Conservation (phyloP, 2,113 vertebrate species). For the Leucosticte australis region DNA sequence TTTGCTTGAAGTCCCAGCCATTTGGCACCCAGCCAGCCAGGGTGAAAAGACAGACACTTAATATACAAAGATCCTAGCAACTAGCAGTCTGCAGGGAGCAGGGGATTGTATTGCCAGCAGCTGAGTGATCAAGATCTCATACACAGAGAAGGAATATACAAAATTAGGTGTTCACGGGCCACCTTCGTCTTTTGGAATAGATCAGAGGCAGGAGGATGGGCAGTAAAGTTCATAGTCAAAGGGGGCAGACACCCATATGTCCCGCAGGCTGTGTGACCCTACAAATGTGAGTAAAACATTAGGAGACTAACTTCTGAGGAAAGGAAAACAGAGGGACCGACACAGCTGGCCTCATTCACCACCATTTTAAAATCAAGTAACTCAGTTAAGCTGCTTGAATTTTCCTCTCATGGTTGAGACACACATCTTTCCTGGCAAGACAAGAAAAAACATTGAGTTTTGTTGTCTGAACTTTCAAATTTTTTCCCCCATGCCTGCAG, state of each 20-base stretch:
- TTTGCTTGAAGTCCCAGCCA: not conserved
- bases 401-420: not conserved
- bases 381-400: not conserved
- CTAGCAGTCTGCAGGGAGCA: not conserved
- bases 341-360: not conserved
- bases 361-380: not conserved
- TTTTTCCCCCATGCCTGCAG: accelerated
- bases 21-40: not conserved
- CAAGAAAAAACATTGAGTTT: not conserved
- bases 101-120: constrained; percentile 12
- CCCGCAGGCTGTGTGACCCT: accelerated
- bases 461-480: not conserved
- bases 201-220: not conserved
- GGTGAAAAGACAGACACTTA: constrained; percentile 34
- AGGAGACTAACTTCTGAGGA: not conserved
- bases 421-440: not conserved
- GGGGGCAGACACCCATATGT: not conserved
- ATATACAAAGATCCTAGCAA: constrained; percentile 37
- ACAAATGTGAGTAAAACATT: not conserved
- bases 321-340: not conserved
- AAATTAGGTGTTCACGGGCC: not conserved
- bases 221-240: not conserved
- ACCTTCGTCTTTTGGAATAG: not conserved
- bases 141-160: not conserved
- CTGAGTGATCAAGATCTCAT: not conserved